Evolutionary conservation across 2,797 vertebrate genomes (phyloP).

Genomic region (Selene dorsalis): DNA sequence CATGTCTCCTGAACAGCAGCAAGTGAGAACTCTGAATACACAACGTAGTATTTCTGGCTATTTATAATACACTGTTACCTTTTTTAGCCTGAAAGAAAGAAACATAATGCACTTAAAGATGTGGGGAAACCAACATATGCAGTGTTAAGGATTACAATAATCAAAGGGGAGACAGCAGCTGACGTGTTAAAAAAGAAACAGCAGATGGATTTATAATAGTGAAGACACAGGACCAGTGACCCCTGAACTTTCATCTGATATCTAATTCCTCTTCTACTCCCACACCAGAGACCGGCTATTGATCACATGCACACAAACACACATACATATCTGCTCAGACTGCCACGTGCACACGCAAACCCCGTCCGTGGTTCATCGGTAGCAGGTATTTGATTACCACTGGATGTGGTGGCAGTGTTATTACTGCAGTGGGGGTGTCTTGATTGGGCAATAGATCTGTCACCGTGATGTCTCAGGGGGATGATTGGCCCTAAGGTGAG

Average conservation of each 20-base stretch:
- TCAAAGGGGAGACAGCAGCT: neutral
- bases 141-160: conserved; percentile 22
- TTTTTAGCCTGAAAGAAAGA: neutral
- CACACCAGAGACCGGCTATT: conserved; percentile 59
- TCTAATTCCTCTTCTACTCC: conserved; percentile 30
- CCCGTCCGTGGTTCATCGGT: conserved; percentile 28
- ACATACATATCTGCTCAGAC: neutral
- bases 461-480: conserved; percentile 64
- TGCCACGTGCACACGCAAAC: conserved; percentile 10
- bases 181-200: neutral
- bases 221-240: conserved; percentile 56
- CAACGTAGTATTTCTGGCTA: neutral
- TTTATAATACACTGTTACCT: conserved; percentile 5
- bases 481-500: conserved; percentile 52
- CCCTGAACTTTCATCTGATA: conserved; percentile 62
- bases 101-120: neutral
- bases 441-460: conserved; percentile 72
- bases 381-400: conserved; percentile 72
- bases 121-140: neutral
- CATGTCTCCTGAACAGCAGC: neutral
- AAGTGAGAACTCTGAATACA: neutral
- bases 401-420: conserved; percentile 50
- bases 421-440: conserved; percentile 57
- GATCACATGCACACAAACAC: conserved; percentile 41
- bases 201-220: conserved; percentile 14